phyloP scores from a whole-genome alignment of 2,888 invertebrate genomes.

The Apamea anceps region DNA sequence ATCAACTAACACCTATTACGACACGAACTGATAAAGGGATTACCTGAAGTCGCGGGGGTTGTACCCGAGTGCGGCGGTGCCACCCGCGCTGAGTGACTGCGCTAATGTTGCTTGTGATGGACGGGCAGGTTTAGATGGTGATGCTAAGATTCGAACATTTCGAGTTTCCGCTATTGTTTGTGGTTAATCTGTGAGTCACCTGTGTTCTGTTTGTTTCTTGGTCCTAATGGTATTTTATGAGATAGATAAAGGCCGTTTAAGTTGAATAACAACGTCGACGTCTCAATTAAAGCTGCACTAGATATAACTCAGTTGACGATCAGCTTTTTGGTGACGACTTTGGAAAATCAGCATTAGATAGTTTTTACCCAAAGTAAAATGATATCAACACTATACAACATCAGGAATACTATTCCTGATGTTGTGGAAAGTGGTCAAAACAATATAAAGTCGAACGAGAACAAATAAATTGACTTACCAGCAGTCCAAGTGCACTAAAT shows the following conservation, averaged over 20 bases:
- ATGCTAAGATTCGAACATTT: constrained; percentile 13
- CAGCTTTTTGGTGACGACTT: neutral
- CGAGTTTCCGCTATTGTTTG: constrained; percentile 1
- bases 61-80: neutral
- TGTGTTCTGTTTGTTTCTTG: neutral
- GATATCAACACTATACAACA: neutral
- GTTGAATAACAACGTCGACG: neutral
- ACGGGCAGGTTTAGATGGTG: constrained; percentile 1
- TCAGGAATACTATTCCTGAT: neutral
- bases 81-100: constrained; percentile 11
- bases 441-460: neutral
- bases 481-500: constrained; percentile 1
- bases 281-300: neutral
- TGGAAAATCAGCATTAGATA: neutral
- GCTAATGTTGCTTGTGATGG: constrained; percentile 11
- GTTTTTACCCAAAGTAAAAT: neutral
- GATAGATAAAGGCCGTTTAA: neutral
- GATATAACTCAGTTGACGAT: neutral
- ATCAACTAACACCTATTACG: constrained; percentile 38
- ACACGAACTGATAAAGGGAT: constrained; percentile 50
- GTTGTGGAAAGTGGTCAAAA: neutral
- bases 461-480: constrained; percentile 15
- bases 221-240: neutral
- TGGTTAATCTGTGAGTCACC: neutral
- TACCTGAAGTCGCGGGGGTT: constrained; percentile 35